Percentiles rank a stretch among this genome's conserved stretches.
These are phyloP conservation scores for Clunio marinus DNA, from an alignment of 2,888 invertebrate genomes.

Conservation along the genomic window DNA sequence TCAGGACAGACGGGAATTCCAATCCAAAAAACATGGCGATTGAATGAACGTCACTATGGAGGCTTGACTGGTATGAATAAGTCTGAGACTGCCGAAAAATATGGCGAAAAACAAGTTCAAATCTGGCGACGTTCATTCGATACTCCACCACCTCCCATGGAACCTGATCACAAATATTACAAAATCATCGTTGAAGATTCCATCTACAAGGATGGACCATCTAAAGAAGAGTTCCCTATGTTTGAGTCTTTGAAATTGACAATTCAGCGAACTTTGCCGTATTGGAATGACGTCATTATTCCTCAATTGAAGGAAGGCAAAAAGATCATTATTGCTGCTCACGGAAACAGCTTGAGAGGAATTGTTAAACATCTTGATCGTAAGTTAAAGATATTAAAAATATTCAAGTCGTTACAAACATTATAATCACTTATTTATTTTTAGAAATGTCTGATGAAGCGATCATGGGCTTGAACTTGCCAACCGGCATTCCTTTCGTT, in stretches of 20 bases:
- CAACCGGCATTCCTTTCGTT: slow-evolving; percentile 76
- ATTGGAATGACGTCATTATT: slow-evolving; percentile 80
- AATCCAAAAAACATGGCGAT: slow-evolving; percentile 70
- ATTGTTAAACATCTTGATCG: slow-evolving; percentile 82
- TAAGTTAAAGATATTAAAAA: slow-evolving; percentile 51
- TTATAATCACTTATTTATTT: slow-evolving; percentile 41
- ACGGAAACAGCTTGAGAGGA: slow-evolving; percentile 80
- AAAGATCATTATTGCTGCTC: slow-evolving; percentile 75
- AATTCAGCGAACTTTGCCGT: slow-evolving; percentile 76
- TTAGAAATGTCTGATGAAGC: slow-evolving; percentile 64
- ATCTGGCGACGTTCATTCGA: slow-evolving; percentile 84
- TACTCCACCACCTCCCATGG: slow-evolving; percentile 76
- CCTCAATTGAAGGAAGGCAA: slow-evolving; percentile 74
- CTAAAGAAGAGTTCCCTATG: slow-evolving; percentile 71
- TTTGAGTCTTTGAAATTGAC: slow-evolving; percentile 79
- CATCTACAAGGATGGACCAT: slow-evolving; percentile 67
- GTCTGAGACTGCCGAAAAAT: slow-evolving; percentile 77
- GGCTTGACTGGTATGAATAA: slow-evolving; percentile 81
- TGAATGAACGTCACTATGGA: slow-evolving; percentile 86
- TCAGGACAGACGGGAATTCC: slow-evolving; percentile 65
- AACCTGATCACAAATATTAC: slow-evolving; percentile 69
- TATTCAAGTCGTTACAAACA: too few relatives aligned
- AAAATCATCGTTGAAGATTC: slow-evolving; percentile 70
- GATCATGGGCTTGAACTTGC: slow-evolving; percentile 71
- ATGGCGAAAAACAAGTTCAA: slow-evolving; percentile 79